Base-by-base conservation (phyloP, 2,888 invertebrate genomes). In the Ryuthela nishihirai region DNA sequence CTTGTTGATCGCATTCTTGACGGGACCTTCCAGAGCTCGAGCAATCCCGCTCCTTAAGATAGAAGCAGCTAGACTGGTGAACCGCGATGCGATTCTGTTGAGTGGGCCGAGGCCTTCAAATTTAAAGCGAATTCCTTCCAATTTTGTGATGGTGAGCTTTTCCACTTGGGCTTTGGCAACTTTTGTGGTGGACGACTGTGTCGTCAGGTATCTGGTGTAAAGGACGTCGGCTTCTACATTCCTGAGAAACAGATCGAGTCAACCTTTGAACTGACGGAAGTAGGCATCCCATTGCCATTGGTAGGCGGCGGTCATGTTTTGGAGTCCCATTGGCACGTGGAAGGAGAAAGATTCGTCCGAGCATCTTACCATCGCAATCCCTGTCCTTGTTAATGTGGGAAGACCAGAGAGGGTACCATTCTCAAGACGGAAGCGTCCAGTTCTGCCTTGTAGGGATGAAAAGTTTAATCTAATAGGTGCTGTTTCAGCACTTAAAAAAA, bases 361-460 rank as follows among this genome's bases (percentile, higher is more conserved):
- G 34, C 58, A 59, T 10, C 58, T 52, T 6, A 48, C 42, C 17
- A 59, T 9, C 1, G 58, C 52, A 5, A 43, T 43, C 1, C 58
- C 58, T 4, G 23, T 40, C 12, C 58, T 41, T 9, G 15, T 12
- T 2, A 59, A 2, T 21, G 24, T 42, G 4, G 15, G 34, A 7
- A 59, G 45, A 20, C 50, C 50, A 6, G 21, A 18, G 25, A 59
- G 17, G 4, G 58, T 53, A 10, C 58, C 58, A 25, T 59, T 59
- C 47, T 53, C 52, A 2, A 59, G 53, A 2, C 25, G 25, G 39
- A 59, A 38, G n/a, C n/a, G n/a, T n/a, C n/a, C n/a, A n/a, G n/a
- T n/a, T n/a, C n/a, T n/a, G n/a, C n/a, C n/a, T n/a, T n/a, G n/a
- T n/a, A n/a, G n/a, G n/a, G n/a, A n/a, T n/a, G n/a, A n/a, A n/a